Evolutionary conservation across 2,113 vertebrate genomes (phyloP).

Genomic region (Tachycineta bicolor): DNA sequence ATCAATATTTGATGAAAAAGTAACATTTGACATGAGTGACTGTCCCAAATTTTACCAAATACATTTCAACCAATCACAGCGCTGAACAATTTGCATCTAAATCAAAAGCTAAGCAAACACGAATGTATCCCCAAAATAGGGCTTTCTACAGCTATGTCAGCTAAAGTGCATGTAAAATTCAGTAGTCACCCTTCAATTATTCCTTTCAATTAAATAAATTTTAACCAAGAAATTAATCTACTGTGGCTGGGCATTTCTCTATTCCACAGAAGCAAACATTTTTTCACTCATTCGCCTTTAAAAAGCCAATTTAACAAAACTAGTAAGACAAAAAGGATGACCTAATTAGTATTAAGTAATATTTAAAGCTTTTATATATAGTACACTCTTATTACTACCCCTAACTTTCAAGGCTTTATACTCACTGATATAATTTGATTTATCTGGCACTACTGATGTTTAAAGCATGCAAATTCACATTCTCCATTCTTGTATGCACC

Average conservation of each 20-base stretch:
- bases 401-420: neutral
- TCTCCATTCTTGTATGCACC: neutral
- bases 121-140: conserved; percentile 15
- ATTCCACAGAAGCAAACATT: neutral
- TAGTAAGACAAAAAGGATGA: conserved; percentile 41
- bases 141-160: neutral
- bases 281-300: conserved; percentile 3
- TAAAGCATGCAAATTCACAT: neutral
- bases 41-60: conserved; percentile 53
- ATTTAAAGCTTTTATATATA: conserved; percentile 40
- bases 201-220: conserved; percentile 37
- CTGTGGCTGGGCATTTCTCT: conserved; percentile 11
- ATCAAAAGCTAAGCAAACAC: conserved; percentile 38
- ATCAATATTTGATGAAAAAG: conserved; percentile 61
- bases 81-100: conserved; percentile 6
- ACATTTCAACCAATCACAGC: conserved; percentile 20
- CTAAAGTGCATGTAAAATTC: conserved; percentile 24
- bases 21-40: conserved; percentile 38
- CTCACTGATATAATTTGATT: neutral
- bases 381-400: neutral
- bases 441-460: neutral
- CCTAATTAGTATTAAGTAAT: conserved; percentile 49
- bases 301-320: conserved; percentile 41
- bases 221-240: conserved; percentile 47
- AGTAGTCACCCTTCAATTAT: conserved; percentile 32